Evolutionary conservation across 2,888 invertebrate species (phyloP), one percentile per base, ranked within the genome.

Genomic region (Xanthorhoe spadicearia): DNA sequence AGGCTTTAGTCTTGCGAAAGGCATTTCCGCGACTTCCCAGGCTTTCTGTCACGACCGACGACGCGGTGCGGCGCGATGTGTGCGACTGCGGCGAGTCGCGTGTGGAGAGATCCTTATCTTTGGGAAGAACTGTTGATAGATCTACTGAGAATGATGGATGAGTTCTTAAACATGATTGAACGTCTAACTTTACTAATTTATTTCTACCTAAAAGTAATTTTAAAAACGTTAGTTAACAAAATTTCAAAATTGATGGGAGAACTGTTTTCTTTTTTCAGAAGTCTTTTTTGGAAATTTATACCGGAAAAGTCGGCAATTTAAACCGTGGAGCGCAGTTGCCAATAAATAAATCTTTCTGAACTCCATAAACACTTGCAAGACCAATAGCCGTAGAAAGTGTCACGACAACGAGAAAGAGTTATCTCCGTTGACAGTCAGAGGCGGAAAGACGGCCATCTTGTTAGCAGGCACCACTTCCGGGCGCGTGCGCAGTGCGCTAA

Each of bases 381-480:
- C 72, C 72, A 70, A 72, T 71, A 67, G 73, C 68, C 69, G 68
- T 66, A 56, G 75, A 76, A 72, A 74, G 74, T 69, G 55, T 55
- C 61, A 64, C 68, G 63, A 62, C 66, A 61, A 18, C 43, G 51
- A 56, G 63, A 70, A 60, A 51, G 57, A 63, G 63, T 68, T 62
- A 60, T 67, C 67, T 67, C 23, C 52, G 64, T 58, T 68, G 73
- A 75, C 71, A 72, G 72, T 71, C 68, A 69, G 66, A 71, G 71
- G 73, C 67, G 78, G 79, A 76, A 80, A 63, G 23, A 64, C 62
- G 32, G 74, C 75, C 75, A 77, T 77, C 70, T 73, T 76, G 74
- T 43, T 43, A 43, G 38, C 59, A 49, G 32, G 69, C 82, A 76
- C 68, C 76, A 77, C 72, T 74, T 77, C 75, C 80, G 73, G 62